phyloP scores from a whole-genome alignment of 2,113 vertebrate genomes.

The Oncorhynchus nerka region DNA sequence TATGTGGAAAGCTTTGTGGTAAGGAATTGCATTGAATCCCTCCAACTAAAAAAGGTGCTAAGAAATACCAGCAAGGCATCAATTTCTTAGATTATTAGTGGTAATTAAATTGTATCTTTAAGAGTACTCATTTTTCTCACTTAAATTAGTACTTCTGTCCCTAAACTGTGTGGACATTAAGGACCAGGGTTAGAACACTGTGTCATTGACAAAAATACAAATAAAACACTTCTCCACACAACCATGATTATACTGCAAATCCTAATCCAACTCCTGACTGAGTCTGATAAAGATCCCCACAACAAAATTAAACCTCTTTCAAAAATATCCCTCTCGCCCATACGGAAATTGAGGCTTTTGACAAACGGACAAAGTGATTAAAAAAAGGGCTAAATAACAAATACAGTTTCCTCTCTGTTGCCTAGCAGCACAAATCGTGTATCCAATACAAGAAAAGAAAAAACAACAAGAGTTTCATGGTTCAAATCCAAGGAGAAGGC shows the following conservation, averaged over 20 bases:
- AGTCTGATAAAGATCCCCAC: too few species aligned
- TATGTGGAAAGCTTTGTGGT: constrained; percentile 16
- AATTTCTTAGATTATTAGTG: background rate
- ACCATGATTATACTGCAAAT: too few species aligned
- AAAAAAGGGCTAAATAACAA: too few species aligned
- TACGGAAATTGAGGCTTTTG: too few species aligned
- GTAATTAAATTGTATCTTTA: background rate
- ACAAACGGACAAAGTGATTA: too few species aligned
- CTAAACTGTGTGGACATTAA: background rate
- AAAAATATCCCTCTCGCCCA: too few species aligned
- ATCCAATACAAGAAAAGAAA: background rate
- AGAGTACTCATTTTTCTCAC: constrained; percentile 17
- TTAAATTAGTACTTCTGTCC: background rate
- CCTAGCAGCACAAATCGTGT: too few species aligned
- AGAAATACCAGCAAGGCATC: background rate
- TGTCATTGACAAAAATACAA: background rate
- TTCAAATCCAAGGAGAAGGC: background rate
- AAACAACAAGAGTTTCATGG: too few species aligned
- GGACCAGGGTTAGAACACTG: background rate
- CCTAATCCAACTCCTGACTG: too few species aligned
- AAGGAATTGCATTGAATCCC: background rate
- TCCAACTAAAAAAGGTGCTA: background rate
- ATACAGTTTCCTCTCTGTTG: too few species aligned
- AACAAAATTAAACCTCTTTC: too few species aligned
- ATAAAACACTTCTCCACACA: too few species aligned